These are phyloP conservation scores for Adelges cooleyi DNA, from an alignment of 1,140 invertebrate species.

Conservation along the genomic window DNA sequence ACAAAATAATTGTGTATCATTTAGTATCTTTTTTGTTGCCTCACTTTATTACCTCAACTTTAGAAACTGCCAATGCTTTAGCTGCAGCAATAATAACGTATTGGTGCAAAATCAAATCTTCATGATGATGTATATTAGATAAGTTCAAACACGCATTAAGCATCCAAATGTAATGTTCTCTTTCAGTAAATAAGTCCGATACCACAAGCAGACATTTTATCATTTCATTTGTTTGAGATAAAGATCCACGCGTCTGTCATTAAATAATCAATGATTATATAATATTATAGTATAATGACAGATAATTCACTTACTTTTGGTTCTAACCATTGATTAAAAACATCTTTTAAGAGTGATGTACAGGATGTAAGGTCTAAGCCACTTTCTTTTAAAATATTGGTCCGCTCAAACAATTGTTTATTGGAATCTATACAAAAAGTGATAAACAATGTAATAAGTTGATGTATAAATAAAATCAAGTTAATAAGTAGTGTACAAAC, in stretches of 20 bases:
- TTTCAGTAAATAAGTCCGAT: constrained; percentile 60
- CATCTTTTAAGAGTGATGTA: constrained; percentile 69
- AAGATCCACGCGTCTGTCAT: constrained; percentile 36
- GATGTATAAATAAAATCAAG: background rate
- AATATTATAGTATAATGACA: too few relatives aligned
- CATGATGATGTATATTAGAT: constrained; percentile 47
- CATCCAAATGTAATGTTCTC: constrained; percentile 61
- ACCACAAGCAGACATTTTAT: constrained; percentile 51
- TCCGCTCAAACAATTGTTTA: background rate
- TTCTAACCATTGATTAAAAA: constrained; percentile 63
- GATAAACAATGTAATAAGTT: background rate
- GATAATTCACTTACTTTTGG: constrained; percentile 38
- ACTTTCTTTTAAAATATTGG: constrained; percentile 23
- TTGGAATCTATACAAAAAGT: background rate
- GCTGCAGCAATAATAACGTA: constrained; percentile 56
- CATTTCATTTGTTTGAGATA: constrained; percentile 52
- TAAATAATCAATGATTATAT: constrained; percentile 12
- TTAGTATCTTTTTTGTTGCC: too few relatives aligned
- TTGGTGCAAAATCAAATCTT: constrained; percentile 60
- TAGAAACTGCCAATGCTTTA: constrained; percentile 55
- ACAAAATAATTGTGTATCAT: too few relatives aligned
- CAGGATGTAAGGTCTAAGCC: constrained; percentile 70
- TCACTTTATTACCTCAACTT: constrained; percentile 43
- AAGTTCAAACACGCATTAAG: constrained; percentile 53
- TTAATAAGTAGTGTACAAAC: background rate